These are phyloP conservation scores for Drosophila paranaensis DNA, from an alignment of 2,888 invertebrate genomes.

Conservation along the genomic window DNA sequence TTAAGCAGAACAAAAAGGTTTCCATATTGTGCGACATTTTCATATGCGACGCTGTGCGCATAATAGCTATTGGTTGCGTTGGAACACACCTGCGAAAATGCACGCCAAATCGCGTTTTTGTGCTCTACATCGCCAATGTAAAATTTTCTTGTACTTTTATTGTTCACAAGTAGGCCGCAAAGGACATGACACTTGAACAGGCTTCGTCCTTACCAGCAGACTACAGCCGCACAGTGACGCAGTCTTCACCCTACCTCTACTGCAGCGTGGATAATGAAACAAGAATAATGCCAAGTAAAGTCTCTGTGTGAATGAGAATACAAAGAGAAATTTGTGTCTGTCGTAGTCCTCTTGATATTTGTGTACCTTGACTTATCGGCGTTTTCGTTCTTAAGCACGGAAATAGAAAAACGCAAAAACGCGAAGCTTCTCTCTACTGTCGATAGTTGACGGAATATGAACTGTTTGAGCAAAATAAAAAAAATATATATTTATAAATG, in stretches of 20 bases:
- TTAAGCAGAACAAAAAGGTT: not conserved
- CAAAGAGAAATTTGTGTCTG: constrained; percentile 1
- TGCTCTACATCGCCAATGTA: constrained; percentile 63
- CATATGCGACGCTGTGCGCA: not conserved
- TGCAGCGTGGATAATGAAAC: constrained; percentile 47
- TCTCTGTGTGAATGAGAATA: constrained; percentile 6
- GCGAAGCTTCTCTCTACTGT: not conserved
- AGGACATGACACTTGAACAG: constrained; percentile 69
- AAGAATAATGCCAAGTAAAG: constrained; percentile 17
- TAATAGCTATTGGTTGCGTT: not conserved
- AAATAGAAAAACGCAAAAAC: not conserved
- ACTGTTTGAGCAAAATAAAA: not conserved
- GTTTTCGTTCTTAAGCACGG: constrained; percentile 1
- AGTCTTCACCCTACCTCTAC: constrained; percentile 27
- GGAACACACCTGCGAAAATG: constrained; percentile 43
- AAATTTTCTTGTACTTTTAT: constrained; percentile 52
- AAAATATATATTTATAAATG: not conserved
- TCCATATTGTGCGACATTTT: not conserved
- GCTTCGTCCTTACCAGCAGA: constrained; percentile 38
- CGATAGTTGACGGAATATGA: not conserved
- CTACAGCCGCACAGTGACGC: constrained; percentile 43
- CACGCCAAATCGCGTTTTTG: constrained; percentile 79
- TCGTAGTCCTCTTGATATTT: constrained; percentile 11
- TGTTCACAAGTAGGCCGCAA: constrained; percentile 72
- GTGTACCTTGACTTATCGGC: constrained; percentile 8